Conservation (phyloP, 2,888 invertebrate species). For the Elaeidobius kamerunicus region DNA sequence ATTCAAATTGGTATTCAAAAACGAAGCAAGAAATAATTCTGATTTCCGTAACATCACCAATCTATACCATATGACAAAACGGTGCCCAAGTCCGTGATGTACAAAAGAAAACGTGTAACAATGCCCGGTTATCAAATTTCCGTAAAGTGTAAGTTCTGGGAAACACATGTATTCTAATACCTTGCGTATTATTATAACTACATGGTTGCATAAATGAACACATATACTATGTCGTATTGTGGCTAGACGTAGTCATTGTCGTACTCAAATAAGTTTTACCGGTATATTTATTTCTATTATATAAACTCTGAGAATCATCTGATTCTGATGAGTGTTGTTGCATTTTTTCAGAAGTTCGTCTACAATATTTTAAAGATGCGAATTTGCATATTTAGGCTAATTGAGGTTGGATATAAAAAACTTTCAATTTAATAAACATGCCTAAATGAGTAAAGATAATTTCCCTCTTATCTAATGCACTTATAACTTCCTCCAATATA, state of each 20-base stretch:
- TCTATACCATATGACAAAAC: conserved; percentile 14
- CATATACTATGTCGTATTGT: conserved; percentile 14
- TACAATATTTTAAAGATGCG: too few relatives aligned
- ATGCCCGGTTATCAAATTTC: conserved; percentile 28
- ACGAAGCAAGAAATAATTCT: too few relatives aligned
- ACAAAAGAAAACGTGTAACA: conserved; percentile 22
- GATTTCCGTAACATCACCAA: too few relatives aligned
- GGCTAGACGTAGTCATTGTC: conserved; percentile 10
- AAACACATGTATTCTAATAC: conserved; percentile 14
- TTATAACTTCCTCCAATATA: too few relatives aligned
- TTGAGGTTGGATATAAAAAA: not conserved
- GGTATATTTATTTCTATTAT: not conserved
- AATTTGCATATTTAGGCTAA: too few relatives aligned
- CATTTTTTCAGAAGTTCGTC: too few relatives aligned
- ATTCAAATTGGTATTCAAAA: too few relatives aligned
- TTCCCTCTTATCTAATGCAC: too few relatives aligned
- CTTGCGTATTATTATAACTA: conserved; percentile 24
- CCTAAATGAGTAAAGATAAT: too few relatives aligned
- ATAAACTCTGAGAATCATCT: not conserved
- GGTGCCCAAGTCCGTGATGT: conserved; percentile 41
- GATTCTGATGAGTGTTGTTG: too few relatives aligned
- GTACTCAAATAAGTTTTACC: not conserved
- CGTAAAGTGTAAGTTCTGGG: conserved; percentile 24
- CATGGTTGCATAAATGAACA: conserved; percentile 18
- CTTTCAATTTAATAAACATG: not conserved